Evolutionary conservation across 1,140 invertebrate species (phyloP), one percentile per base, ranked within the genome.

Genomic region (Platorchestia sp.): DNA sequence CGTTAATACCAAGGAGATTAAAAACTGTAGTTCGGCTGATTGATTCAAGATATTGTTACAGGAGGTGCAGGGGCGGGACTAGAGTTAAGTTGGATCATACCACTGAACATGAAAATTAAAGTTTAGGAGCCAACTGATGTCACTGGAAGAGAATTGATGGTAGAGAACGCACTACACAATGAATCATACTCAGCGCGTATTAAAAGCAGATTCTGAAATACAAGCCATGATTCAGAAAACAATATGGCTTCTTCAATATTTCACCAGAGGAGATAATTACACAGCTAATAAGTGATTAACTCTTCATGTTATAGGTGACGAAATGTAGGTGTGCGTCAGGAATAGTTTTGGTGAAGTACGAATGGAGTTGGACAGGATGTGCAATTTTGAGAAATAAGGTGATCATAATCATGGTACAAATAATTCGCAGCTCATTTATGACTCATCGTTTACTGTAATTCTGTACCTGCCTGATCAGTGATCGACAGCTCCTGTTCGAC

Each of bases 11-110:
- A 45, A 5, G 91, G 91, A 93, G 91, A 93, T 93, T 93, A 93
- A 93, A 93, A 93, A 93, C 91, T 93, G 91, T 47, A 44, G 91
- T 93, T 93, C 91, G 45, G 91, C 91, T 93, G 91, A 93, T 93
- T 93, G 91, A 93, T 93, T 93, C 91, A 93, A 93, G 91, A 93
- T 93, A 93, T 45, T 93, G 91, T 93, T 93, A 93, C 91, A 44
- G 91, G 47, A 93, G 91, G 43, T 7, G 10, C 59, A 75, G 59
- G 59, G 59, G 59, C 1, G 10, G 59, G 59, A 1, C 1, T 75
- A 75, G 10, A 75, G 59, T n/a, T n/a, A n/a, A 51, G 59, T 22
- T 36, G 14, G 59, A 75, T 75, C 59, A 10, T 75, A 75, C 59
- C 27, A 27, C 59, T 75, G 10, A 75, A 75, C 14, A 22, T 75